Evolutionary conservation across 2,113 vertebrate genomes (phyloP), one percentile per base, ranked within the genome.

Genomic region (Nycticebus coucang): DNA sequence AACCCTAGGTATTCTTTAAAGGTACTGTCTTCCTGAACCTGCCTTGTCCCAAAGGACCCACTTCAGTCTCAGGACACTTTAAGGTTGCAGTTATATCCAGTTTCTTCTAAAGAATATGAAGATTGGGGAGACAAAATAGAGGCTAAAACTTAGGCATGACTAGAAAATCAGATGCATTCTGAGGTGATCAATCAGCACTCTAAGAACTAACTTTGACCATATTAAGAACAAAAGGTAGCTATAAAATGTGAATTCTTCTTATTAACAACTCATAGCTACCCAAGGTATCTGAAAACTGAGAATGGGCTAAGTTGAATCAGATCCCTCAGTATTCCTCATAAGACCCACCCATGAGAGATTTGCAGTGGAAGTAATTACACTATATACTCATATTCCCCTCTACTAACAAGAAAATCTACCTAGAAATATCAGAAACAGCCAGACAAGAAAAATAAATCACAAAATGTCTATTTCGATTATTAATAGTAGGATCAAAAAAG

Each of bases 91-190:
- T 69, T 69, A 7, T 93, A 28, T 50, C 33, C n/a, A 82, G 37
- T 93, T 86, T 81, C 35, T 35, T 66, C 2, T 24, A 82, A 79
- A 7, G 71, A 95, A 72, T 50, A 45, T 90, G 12, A 72, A 57
- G 62, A 28, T 87, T 5, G 35, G 11, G 15, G 21, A 84, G 3
- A 2, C 18, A 84, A 84, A 96, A 50, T 15, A 84, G 30, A 74
- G 33, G 53, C n/a, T 50, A 79, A 64, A 83, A 68, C 14, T 79
- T 45, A 83, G 53, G n/a, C 15, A 18, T 64, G 53, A 66, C 66
- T 45, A 91, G 77, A 93, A 95, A 93, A 79, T 72, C 35, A 79
- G 57, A 66, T 59, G 4, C 17, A 55, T 74, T 78, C 88, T 87
- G 11, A n/a, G 88, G 50, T 75, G 57, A 86, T 17, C 1, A 10